Percentiles rank a stretch among this genome's conserved stretches.
phyloP scores from a whole-genome alignment of 2,888 invertebrate species.

The Synanthedon andrenaeformis region DNA sequence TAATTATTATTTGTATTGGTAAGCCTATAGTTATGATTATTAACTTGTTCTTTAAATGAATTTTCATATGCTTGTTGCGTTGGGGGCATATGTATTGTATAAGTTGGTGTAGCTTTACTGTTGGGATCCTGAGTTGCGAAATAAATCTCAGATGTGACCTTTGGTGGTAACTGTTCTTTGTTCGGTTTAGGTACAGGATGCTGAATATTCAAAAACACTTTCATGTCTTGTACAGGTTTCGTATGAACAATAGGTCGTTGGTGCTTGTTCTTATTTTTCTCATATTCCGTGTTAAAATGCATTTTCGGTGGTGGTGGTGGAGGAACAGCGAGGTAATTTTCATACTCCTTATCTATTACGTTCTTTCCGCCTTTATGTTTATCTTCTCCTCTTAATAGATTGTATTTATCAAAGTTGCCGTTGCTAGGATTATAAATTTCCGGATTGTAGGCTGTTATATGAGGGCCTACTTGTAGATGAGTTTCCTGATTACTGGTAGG shows the following conservation, averaged over 20 bases:
- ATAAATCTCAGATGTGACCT: slow-evolving; percentile 64
- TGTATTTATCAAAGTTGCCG: slow-evolving; percentile 41
- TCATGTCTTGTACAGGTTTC: slow-evolving; percentile 60
- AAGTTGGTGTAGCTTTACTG: slow-evolving; percentile 45
- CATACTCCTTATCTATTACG: slow-evolving; percentile 59
- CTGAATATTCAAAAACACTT: slow-evolving; percentile 55
- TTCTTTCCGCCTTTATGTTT: slow-evolving; percentile 40
- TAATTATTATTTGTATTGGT: slow-evolving; percentile 6
- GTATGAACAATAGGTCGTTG: slow-evolving; percentile 51
- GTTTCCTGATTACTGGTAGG: slow-evolving; percentile 62
- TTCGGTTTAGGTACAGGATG: slow-evolving; percentile 43
- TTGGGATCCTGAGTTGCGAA: slow-evolving; percentile 56
- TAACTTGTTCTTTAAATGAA: slow-evolving; percentile 15
- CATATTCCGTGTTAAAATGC: slow-evolving; percentile 36
- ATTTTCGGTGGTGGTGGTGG: slow-evolving; percentile 60
- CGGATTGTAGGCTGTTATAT: slow-evolving; percentile 55
- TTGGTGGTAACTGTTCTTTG: slow-evolving; percentile 42
- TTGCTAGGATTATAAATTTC: slow-evolving; percentile 37
- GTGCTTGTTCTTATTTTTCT: slow-evolving; percentile 41
- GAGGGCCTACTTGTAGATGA: slow-evolving; percentile 57
- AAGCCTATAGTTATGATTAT: slow-evolving; percentile 11
- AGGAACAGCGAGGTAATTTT: slow-evolving; percentile 57
- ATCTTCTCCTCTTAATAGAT: slow-evolving; percentile 24
- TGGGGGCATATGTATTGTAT: slow-evolving; percentile 51
- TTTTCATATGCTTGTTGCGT: slow-evolving; percentile 21